Conservation (phyloP, 2,888 invertebrate species). For the Nudaria mundana region DNA sequence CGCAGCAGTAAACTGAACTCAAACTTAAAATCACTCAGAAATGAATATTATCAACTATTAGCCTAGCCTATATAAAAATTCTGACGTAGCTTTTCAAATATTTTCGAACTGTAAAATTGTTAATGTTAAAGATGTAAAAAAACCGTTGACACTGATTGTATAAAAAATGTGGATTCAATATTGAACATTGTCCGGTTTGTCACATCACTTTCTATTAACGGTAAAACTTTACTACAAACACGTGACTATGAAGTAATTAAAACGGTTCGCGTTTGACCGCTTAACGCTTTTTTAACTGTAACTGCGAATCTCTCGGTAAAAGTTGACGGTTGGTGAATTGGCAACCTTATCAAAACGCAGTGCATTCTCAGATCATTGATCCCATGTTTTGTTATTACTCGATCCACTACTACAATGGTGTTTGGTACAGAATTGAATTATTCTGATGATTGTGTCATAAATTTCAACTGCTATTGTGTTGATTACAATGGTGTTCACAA, state of each 20-base stretch:
- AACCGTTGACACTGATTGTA: constrained; percentile 9
- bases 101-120: neutral
- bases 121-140: neutral
- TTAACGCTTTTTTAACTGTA: constrained; percentile 66
- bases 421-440: constrained; percentile 23
- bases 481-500: constrained; percentile 32
- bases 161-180: constrained; percentile 35
- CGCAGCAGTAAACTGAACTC: too few species aligned
- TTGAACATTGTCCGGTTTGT: constrained; percentile 46
- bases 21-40: too few species aligned
- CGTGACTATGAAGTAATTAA: constrained; percentile 76
- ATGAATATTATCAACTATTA: too few species aligned
- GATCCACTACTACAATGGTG: constrained; percentile 32
- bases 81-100: neutral
- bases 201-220: constrained; percentile 74
- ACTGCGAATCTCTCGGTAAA: constrained; percentile 53
- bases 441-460: constrained; percentile 22
- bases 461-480: constrained; percentile 31
- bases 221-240: constrained; percentile 65
- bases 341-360: constrained; percentile 70
- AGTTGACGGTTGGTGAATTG: constrained; percentile 58
- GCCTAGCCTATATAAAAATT: too few species aligned
- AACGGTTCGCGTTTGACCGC: constrained; percentile 65
- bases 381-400: constrained; percentile 43
- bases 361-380: constrained; percentile 49